Evolutionary conservation across 2,888 invertebrate species (phyloP).

Genomic region (Cyclophora albipunctata): DNA sequence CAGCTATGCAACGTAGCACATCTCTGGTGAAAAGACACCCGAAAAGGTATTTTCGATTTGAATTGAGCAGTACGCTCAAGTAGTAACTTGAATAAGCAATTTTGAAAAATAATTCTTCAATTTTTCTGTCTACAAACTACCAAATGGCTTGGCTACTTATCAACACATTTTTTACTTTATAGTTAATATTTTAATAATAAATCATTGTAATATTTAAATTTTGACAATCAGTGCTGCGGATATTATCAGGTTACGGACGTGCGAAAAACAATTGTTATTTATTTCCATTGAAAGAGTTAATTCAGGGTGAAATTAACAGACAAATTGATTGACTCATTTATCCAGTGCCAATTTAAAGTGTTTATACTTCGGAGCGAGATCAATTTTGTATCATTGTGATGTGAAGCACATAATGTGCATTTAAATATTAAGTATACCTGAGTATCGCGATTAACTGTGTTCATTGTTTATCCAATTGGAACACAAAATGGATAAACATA

Average conservation of each 20-base stretch:
- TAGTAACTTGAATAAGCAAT: too few species aligned
- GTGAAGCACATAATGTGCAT: slow-evolving; percentile 15
- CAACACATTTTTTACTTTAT: too few species aligned
- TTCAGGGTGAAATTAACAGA: slow-evolving; percentile 28
- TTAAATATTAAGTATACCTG: neutral
- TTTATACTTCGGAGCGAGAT: slow-evolving; percentile 24
- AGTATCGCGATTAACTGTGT: neutral
- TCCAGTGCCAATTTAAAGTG: slow-evolving; percentile 28
- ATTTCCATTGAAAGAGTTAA: slow-evolving; percentile 22
- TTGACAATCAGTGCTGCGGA: slow-evolving; percentile 10
- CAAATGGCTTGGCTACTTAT: too few species aligned
- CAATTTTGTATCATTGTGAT: slow-evolving; percentile 22
- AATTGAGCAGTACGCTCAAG: too few species aligned
- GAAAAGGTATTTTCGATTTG: too few species aligned
- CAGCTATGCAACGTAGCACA: too few species aligned
- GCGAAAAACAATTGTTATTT: slow-evolving; percentile 23
- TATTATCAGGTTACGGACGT: slow-evolving; percentile 15
- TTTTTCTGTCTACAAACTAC: too few species aligned
- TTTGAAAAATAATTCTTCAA: too few species aligned
- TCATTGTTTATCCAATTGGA: too few species aligned
- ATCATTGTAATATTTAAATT: slow-evolving; percentile 6
- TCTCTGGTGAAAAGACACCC: too few species aligned
- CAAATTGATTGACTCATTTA: slow-evolving; percentile 36
- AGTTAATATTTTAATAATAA: slow-evolving; percentile 1
- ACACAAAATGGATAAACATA: too few species aligned